A percentile compares a stretch with the other conserved stretches of the same genome.
Evolutionary conservation across 92 coral and sea anemone species (phyloP).

Genomic region (Diadumene lineata): DNA sequence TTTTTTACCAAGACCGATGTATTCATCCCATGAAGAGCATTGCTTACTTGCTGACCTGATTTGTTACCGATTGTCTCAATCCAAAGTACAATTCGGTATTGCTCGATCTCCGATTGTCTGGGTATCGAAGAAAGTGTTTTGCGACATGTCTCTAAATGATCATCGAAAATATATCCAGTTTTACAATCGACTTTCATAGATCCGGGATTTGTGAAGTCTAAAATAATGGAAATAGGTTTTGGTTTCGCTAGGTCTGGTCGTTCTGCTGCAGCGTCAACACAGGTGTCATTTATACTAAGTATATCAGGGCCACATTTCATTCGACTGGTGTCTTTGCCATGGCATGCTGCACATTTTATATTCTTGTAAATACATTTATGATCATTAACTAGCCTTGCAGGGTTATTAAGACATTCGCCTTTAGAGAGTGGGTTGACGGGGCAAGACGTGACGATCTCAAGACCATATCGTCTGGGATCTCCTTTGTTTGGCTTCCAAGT

Average conservation of each 20-base stretch:
- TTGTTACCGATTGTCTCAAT: not conserved
- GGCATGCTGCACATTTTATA: slow-evolving; percentile 21
- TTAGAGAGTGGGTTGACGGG: not conserved
- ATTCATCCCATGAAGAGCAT: not conserved
- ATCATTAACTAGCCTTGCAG: slow-evolving; percentile 12
- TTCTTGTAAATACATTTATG: slow-evolving; percentile 16
- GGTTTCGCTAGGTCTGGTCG: not conserved
- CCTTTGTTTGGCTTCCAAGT: slow-evolving; percentile 5
- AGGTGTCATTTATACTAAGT: not conserved
- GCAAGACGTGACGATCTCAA: not conserved
- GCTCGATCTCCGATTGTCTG: slow-evolving; percentile 14
- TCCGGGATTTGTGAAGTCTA: not conserved
- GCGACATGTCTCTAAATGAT: slow-evolving; percentile 44
- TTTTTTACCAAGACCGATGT: not conserved
- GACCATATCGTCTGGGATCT: slow-evolving; percentile 22
- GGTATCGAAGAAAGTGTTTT: slow-evolving; percentile 17
- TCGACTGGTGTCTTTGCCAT: not conserved
- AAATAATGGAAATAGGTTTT: not conserved
- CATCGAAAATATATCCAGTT: slow-evolving; percentile 1
- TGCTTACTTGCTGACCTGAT: not conserved
- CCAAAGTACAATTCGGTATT: slow-evolving; percentile 45
- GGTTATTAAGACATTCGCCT: not conserved
- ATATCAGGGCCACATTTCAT: not conserved
- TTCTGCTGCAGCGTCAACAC: not conserved
- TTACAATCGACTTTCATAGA: not conserved